phyloP scores from a whole-genome alignment of 2,888 invertebrate species.

The Plutella xylostella region DNA sequence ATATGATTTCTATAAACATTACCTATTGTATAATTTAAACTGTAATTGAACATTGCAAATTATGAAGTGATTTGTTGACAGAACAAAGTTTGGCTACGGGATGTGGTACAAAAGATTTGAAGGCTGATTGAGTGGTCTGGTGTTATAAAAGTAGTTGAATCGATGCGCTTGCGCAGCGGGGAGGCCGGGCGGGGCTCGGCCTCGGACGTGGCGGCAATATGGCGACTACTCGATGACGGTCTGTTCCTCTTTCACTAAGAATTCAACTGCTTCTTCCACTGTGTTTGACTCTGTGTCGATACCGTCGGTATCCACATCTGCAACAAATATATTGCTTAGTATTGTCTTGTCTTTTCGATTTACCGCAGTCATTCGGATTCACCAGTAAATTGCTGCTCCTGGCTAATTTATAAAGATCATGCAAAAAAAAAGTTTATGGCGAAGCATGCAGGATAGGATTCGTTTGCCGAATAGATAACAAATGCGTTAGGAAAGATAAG shows the following conservation, averaged over 20 bases:
- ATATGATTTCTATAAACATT: constrained; percentile 64
- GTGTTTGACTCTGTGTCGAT: constrained; percentile 88
- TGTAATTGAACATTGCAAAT: constrained; percentile 11
- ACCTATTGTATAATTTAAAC: constrained; percentile 56
- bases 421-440: too few species aligned
- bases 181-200: constrained; percentile 42
- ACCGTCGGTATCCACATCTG: constrained; percentile 95
- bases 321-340: too few species aligned
- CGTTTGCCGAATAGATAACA: too few species aligned
- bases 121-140: constrained; percentile 8
- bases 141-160: constrained; percentile 14
- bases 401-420: too few species aligned
- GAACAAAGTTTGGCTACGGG: not conserved
- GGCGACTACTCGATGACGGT: constrained; percentile 79
- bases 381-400: too few species aligned
- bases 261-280: constrained; percentile 96
- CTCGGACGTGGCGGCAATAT: constrained; percentile 36
- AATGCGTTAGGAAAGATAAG: too few species aligned
- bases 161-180: constrained; percentile 18
- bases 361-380: too few species aligned
- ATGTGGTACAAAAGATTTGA: not conserved
- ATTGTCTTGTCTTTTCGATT: too few species aligned
- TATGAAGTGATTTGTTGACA: not conserved
- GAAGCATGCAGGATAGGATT: too few species aligned
- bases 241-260: constrained; percentile 96